Evolutionary conservation across 2,797 vertebrate species (phyloP).

Genomic region (Sebastes hopkinsi): DNA sequence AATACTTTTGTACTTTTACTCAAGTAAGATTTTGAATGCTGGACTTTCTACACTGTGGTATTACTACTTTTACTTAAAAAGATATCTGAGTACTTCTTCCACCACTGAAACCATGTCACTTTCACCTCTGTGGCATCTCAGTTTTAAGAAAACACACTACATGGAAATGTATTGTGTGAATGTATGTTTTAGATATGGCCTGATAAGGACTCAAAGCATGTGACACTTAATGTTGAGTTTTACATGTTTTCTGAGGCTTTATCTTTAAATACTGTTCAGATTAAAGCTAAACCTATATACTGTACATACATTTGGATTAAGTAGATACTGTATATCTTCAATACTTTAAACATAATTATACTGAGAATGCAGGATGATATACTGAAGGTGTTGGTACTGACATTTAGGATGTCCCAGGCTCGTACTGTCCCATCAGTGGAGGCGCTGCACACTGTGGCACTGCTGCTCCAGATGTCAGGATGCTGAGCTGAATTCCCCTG

Average conservation of each 20-base stretch:
- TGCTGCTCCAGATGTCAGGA: conserved; percentile 65
- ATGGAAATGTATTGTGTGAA: background rate
- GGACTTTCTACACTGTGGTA: too few species aligned
- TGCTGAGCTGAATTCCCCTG: conserved; percentile 37
- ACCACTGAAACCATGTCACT: too few species aligned
- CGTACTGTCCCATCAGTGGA: conserved; percentile 81
- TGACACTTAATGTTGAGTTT: background rate
- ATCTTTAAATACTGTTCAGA: background rate
- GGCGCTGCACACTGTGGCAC: conserved; percentile 78
- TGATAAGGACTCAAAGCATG: background rate
- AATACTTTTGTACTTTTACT: too few species aligned
- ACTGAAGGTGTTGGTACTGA: conserved; percentile 35
- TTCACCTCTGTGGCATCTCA: too few species aligned
- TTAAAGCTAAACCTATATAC: background rate
- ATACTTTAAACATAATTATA: background rate
- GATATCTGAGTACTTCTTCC: too few species aligned
- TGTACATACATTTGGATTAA: background rate
- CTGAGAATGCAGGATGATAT: background rate
- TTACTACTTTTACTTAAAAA: too few species aligned
- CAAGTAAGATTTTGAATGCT: too few species aligned
- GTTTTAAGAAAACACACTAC: background rate
- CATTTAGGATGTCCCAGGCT: conserved; percentile 82
- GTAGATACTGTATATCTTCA: background rate
- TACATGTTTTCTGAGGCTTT: background rate
- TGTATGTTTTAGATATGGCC: background rate